phyloP scores from a whole-genome alignment of 2,113 vertebrate genomes.

The Myxocyprinus asiaticus region DNA sequence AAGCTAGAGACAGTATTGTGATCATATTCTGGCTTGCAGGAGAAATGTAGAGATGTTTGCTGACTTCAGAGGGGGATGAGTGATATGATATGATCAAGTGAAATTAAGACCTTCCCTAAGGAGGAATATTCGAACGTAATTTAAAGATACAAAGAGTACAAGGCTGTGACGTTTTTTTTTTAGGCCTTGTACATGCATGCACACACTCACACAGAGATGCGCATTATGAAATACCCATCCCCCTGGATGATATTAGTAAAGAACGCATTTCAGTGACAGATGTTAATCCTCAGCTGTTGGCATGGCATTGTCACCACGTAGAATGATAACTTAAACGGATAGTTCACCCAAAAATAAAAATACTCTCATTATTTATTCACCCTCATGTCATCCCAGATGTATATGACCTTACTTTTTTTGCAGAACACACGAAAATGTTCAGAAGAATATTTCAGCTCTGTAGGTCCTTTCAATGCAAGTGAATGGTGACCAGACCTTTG shows the following conservation, averaged over 20 bases:
- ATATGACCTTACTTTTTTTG: no score
- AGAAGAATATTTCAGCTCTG: no score
- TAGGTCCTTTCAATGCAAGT: no score
- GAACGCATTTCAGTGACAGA: conserved; percentile 12
- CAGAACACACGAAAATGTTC: no score
- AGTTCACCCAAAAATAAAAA: no score
- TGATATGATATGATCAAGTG: conserved; percentile 11
- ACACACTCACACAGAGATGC: not conserved
- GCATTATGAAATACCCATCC: not conserved
- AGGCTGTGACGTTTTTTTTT: not conserved
- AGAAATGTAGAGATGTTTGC: conserved; percentile 9
- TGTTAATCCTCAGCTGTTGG: conserved; percentile 28
- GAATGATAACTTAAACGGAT: not conserved
- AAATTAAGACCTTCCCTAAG: not conserved
- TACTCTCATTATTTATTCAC: no score
- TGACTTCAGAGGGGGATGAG: not conserved
- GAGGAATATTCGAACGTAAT: not conserved
- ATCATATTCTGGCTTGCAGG: not conserved
- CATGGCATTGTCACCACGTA: conserved; percentile 5
- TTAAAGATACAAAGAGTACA: conserved; percentile 5
- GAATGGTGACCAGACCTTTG: no score
- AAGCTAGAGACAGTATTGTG: not conserved
- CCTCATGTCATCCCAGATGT: no score
- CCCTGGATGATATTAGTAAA: not conserved
- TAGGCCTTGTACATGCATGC: not conserved